These are phyloP conservation scores for Bungarus multicinctus DNA, from an alignment of 2,113 vertebrate genomes.

Conservation along the genomic window DNA sequence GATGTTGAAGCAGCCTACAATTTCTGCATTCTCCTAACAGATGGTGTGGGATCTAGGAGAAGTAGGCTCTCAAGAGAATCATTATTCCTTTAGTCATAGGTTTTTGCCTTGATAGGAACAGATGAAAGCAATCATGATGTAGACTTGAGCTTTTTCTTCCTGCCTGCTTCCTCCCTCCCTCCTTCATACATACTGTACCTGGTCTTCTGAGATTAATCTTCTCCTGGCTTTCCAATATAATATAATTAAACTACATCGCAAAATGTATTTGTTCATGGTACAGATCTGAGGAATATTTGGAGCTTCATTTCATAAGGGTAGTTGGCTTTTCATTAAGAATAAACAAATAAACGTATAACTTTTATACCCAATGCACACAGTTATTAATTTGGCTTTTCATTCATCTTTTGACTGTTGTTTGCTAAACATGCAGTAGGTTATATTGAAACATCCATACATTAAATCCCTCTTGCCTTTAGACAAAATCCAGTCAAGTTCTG, in stretches of 20 bases:
- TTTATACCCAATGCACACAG: slow-evolving; percentile 38
- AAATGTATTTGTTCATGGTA: background rate
- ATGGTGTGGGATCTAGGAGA: background rate
- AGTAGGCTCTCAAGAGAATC: background rate
- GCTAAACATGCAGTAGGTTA: slow-evolving; percentile 56
- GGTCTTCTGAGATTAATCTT: background rate
- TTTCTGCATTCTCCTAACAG: background rate
- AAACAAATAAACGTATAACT: slow-evolving; percentile 53
- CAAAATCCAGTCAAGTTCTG: slow-evolving; percentile 52
- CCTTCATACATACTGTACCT: background rate
- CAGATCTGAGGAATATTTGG: slow-evolving; percentile 23
- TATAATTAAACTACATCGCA: background rate
- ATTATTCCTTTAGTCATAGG: background rate
- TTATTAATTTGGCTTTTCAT: slow-evolving; percentile 67
- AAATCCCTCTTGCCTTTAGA: slow-evolving; percentile 63
- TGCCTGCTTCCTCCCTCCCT: background rate
- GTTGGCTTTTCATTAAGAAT: slow-evolving; percentile 63
- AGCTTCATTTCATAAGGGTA: slow-evolving; percentile 61
- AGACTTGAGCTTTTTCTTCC: background rate
- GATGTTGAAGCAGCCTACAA: background rate
- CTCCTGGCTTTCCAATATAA: background rate
- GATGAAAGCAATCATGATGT: background rate
- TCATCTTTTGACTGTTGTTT: slow-evolving; percentile 63
- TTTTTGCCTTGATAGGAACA: background rate
- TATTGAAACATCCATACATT: slow-evolving; percentile 57